Base-by-base conservation (phyloP, 2,113 vertebrate genomes). In the Spheniscus mendiculus region DNA sequence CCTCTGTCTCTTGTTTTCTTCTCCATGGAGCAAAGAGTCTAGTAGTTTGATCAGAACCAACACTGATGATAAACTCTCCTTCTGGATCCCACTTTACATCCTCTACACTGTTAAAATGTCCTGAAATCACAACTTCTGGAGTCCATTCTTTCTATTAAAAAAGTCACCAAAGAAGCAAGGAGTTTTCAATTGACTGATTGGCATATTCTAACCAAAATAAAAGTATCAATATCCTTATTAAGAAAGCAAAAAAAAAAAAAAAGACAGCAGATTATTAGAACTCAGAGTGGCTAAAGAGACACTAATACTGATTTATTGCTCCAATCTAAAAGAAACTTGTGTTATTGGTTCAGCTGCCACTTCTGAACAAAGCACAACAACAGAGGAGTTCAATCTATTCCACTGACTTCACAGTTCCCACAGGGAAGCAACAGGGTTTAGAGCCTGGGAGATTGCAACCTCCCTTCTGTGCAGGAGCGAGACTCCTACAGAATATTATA, bases 51-150 rank as follows among this genome's bases (percentile, higher is more conserved):
- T 99, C 99, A n/a, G 98, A 98, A 69, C 99, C 98, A 89, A 99
- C 99, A 29, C 99, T 99, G 70, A 99, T 94, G 52, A 99, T 97
- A 97, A 99, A 99, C 62, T 99, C 99, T 78, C 99, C 99, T 91
- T 99, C 99, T 36, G 99, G 99, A 94, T 99, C 99, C 99, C 99
- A 99, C 92, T 98, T 97, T 53, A 99, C 96, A 96, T 99, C 99
- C 83, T 99, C 99, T 62, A 99, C 99, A 53, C 98, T 98, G 83
- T 98, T 98, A 94, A 99, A 99, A 98, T 99, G 99, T 84, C 99
- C 99, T 13, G 99, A 99, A 97, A 99, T 98, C 66, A 99, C 98
- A 85, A 99, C 98, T 65, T 98, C 98, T 58, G 99, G 99, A 96
- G 96, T 98, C 99, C 99, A 99, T 55, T 98, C 98, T 71, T 97